Base-by-base conservation (phyloP, 2,888 invertebrate genomes). In the Hirtodrosophila confusa region DNA sequence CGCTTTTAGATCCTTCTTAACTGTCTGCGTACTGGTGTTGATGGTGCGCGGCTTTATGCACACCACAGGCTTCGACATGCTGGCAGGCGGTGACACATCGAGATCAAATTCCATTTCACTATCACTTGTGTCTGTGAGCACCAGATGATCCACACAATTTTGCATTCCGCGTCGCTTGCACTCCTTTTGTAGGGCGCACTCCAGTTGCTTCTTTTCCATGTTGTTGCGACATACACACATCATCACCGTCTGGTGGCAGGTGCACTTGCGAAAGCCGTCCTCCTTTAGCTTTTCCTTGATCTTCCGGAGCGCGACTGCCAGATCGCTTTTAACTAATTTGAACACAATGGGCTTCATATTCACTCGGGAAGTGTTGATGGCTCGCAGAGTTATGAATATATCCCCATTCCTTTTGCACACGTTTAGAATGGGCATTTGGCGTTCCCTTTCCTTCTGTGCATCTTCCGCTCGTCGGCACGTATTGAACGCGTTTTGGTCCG, bases 41-140 rank as follows among this genome's bases (percentile, higher is more conserved):
- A 75, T 58, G 3, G 93, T 91, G 64, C 92, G 93, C 0, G 92
- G 92, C 62, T 91, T 89, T 45, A 92, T 91, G 23, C 93, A 24
- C 0, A 33, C 5, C 53, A 93, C 91, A 0, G 93, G 92, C 73
- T 93, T 93, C 37, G 94, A 93, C 53, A 94, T 92, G 0, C 94
- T 94, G 44, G 94, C 94, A 0, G 95, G 94, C 0, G 95, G 95
- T 0, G 94, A 94, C 56, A 95, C 94, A 75, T 95, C 94, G 17
- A 95, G 93, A 79, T 95, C 94, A 90, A 94, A 93, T 51, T 95
- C 95, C 11, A 94, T 93, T 44, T 94, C 94, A 10, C 89, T 91
- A 1, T 91, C 90, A 7, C 88, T 90, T 0, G 90, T 91, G 29
- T 91, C 91, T 0, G 90, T 88, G 0, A 91, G 72, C 0, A 89